Base-by-base conservation (phyloP, 1,140 invertebrate species). In the Drosophila tristis region DNA sequence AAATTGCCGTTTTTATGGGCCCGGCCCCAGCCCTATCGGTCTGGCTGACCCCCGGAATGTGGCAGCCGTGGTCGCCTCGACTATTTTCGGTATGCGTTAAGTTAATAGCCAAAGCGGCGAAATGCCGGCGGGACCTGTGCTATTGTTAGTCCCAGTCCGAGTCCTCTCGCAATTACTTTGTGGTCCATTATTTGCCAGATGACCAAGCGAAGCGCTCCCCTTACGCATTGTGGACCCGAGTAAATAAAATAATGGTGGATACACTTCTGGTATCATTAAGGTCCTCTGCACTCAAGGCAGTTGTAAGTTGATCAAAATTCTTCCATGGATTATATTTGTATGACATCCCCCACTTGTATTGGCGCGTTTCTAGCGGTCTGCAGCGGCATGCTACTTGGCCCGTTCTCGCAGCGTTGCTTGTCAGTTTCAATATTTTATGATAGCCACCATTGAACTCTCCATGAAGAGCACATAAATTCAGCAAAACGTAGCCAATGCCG, bases 341-440 rank as follows among this genome's bases (percentile, higher is more conserved):
- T n/a, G 15, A 3, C 25, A 50, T 2, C 31, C 31, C 11, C 16
- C n/a, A n/a, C 11, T 29, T 26, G 29, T 25, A 23, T 15, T 23
- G 39, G 16, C 20, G 6, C 48, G 29, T 0, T 31, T 31, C 7
- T 26, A 29, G 29, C 29, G 29, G 6, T 29, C 6, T 29, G 7
- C 23, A 3, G 6, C 29, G 2, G 5, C 26, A 6, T 6, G 29
- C 7, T 29, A 29, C 8, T 31, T 9, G 3, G 8, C 8, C 8
- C 31, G 9, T 9, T 9, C 35, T 39, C 35, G 11, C 4, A 16
- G 66, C 59, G 64, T 49, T 75, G 43, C 58, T 51, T 89, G 85
- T 71, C 84, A 68, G 78, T 68, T 74, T 67, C 73, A 71, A 90
- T 89, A 89, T 85, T 89, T 89, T 89, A 89, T 90, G 80, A 90